These are phyloP conservation scores for Lophura swinhoii DNA, from an alignment of 2,797 vertebrate genomes.

Conservation along the genomic window DNA sequence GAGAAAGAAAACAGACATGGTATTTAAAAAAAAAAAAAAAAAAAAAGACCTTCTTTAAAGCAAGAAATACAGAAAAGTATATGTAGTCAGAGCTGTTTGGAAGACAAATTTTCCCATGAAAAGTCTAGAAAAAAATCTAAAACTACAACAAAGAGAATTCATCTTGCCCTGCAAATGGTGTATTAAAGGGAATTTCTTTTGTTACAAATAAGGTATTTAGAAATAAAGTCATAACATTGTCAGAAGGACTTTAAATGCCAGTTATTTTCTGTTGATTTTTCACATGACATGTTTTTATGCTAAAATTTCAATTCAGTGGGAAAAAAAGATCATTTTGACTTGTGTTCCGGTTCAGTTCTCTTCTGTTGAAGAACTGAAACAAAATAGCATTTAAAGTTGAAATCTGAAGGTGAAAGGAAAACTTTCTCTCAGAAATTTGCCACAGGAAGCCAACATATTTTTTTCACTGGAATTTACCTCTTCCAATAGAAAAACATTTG, in stretches of 20 bases:
- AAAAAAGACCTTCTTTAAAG: background rate
- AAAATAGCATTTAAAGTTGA: slow-evolving; percentile 25
- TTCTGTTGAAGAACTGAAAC: slow-evolving; percentile 13
- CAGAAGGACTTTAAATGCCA: slow-evolving; percentile 31
- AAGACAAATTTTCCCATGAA: slow-evolving; percentile 18
- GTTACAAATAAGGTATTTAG: slow-evolving; percentile 38
- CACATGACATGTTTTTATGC: slow-evolving; percentile 12
- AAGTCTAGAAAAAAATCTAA: slow-evolving; percentile 17
- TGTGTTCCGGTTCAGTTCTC: background rate
- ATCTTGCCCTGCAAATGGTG: background rate
- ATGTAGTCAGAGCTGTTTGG: slow-evolving; percentile 11
- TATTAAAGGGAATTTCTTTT: slow-evolving; percentile 39
- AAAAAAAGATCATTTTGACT: background rate
- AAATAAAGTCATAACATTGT: slow-evolving; percentile 39
- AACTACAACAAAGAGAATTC: background rate
- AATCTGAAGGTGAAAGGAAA: slow-evolving; percentile 29
- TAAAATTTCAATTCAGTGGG: slow-evolving; percentile 19
- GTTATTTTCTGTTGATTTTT: slow-evolving; percentile 38
- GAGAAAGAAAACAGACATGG: background rate
- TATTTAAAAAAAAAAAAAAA: background rate
- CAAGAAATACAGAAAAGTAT: background rate
- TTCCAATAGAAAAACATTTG: background rate
- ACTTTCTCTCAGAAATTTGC: slow-evolving; percentile 10
- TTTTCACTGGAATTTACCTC: background rate
- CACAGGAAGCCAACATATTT: background rate